A percentile compares a stretch with the other conserved stretches of the same genome.
phyloP scores from a whole-genome alignment of 2,113 vertebrate species.

The Calyptommatus sinebrachiatus region DNA sequence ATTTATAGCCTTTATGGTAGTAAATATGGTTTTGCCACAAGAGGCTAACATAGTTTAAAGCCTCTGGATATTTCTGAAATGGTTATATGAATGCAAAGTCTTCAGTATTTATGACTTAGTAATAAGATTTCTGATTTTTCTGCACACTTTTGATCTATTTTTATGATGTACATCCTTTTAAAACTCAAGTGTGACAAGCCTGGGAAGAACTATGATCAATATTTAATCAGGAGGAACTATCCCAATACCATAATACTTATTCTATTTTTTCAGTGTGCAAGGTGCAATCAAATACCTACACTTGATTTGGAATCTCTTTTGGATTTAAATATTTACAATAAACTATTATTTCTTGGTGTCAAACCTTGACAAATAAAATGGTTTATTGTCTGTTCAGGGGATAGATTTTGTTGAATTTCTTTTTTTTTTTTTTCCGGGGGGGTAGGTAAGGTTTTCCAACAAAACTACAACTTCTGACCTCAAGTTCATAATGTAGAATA shows the following conservation, averaged over 20 bases:
- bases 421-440: too few species aligned
- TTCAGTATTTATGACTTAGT: background rate
- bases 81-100: background rate
- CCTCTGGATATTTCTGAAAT: background rate
- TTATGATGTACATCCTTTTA: background rate
- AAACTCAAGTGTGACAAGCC: background rate
- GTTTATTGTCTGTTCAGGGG: too few species aligned
- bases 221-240: slow-evolving; percentile 13
- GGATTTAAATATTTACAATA: slow-evolving; percentile 1
- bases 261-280: background rate
- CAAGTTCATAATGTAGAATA: too few species aligned
- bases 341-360: background rate
- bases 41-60: too few species aligned
- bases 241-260: background rate
- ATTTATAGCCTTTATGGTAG: too few species aligned
- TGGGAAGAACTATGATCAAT: background rate
- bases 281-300: background rate
- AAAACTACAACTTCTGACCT: too few species aligned
- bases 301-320: background rate
- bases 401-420: too few species aligned
- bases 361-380: too few species aligned
- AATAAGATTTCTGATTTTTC: background rate
- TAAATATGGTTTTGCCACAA: too few species aligned
- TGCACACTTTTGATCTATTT: background rate
- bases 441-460: too few species aligned